A percentile compares a stretch with the other conserved stretches of the same genome.
These are phyloP conservation scores for Pherbina coryleti DNA, from an alignment of 2,888 invertebrate genomes.

Conservation along the genomic window DNA sequence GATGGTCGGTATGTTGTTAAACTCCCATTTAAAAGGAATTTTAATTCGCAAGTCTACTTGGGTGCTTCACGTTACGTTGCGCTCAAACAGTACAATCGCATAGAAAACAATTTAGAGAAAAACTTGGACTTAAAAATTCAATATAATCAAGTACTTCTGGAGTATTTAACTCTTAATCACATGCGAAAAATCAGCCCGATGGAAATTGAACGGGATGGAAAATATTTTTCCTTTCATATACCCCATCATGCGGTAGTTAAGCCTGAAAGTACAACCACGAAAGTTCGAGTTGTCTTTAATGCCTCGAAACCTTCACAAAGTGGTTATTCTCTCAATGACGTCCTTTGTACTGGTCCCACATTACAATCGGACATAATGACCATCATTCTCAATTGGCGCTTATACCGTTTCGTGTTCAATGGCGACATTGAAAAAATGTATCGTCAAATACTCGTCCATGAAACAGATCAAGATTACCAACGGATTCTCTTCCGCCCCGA, in stretches of 20 bases:
- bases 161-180: not conserved
- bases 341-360: not conserved
- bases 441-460: not conserved
- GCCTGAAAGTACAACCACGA: not conserved
- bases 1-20: not conserved
- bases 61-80: not conserved
- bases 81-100: not conserved
- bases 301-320: not conserved
- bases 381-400: conserved; percentile 6
- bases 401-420: conserved; percentile 19
- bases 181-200: not conserved
- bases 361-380: not conserved
- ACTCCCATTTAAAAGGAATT: not conserved
- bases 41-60: not conserved
- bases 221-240: not conserved
- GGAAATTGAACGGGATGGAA: not conserved
- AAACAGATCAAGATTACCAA: not conserved
- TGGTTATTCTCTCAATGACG: not conserved
- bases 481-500: not conserved
- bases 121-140: not conserved
- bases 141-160: not conserved
- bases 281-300: too few species aligned
- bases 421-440: conserved; percentile 21
- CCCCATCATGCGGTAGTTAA: not conserved
- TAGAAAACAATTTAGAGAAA: not conserved